Percentiles rank a stretch among this genome's conserved stretches.
These are phyloP conservation scores for Theristicus caerulescens DNA, from an alignment of 2,113 vertebrate species.

Conservation along the genomic window DNA sequence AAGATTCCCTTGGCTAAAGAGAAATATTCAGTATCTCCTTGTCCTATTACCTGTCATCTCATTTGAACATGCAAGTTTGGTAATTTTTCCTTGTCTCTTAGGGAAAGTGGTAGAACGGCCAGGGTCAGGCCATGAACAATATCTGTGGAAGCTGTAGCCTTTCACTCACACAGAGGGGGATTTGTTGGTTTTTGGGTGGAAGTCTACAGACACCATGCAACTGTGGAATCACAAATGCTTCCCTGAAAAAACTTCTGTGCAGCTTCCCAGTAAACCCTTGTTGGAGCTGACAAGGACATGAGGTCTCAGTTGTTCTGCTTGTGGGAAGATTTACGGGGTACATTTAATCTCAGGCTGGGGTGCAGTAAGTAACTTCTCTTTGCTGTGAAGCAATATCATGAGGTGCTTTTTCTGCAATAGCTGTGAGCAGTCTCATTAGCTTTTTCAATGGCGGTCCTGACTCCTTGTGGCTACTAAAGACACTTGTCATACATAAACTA, in stretches of 20 bases:
- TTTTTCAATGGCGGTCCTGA: conserved; percentile 26
- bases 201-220: not conserved
- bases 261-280: not conserved
- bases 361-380: not conserved
- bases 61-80: fast-evolving
- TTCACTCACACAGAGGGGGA: not conserved
- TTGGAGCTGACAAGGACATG: not conserved
- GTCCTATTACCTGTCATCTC: not conserved
- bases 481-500: not conserved
- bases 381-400: not conserved
- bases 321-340: not conserved
- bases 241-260: not conserved
- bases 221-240: not conserved
- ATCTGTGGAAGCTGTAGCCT: not conserved
- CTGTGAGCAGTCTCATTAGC: not conserved
- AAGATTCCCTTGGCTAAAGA: not conserved
- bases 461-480: conserved; percentile 40
- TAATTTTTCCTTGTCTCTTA: not conserved
- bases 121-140: not conserved
- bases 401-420: not conserved
- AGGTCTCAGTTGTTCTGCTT: not conserved
- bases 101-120: fast-evolving
- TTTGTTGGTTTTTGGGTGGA: not conserved
- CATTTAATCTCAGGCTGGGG: not conserved
- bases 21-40: not conserved